Base-by-base conservation (phyloP, 2,888 invertebrate genomes). In the Oscheius sp. region DNA sequence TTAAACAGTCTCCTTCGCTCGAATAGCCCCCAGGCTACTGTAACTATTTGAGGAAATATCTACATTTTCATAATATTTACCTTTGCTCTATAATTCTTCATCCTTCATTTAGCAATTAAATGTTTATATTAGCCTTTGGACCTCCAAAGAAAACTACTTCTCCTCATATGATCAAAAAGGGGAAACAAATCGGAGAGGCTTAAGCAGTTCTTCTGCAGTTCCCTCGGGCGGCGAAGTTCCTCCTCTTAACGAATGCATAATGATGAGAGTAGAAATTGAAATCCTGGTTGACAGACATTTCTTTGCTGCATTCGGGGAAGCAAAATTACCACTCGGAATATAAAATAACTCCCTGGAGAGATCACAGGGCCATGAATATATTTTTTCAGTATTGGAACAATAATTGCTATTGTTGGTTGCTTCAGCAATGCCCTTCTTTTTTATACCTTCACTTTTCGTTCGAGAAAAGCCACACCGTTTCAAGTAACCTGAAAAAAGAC, bases 361-460 rank as follows among this genome's bases (percentile, higher is more conserved):
- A 24, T 20, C 20, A n/a, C 14, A 28, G 30, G 44, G 6, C 24
- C 17, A 32, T n/a, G n/a, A n/a, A n/a, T n/a, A n/a, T n/a, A n/a
- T 68, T 69, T 57, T 69, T 69, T 41, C 56, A 80, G 79, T 45
- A 62, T 74, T 8, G 79, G 78, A 57, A 73, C 77, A 4, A 63
- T 71, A 30, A 59, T 80, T 14, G 73, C 79, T 0, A 54, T 71
- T 0, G 22, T 79, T 24, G 80, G 80, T 44, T 78, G 77, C 36
- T 45, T 72, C 14, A 72, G 70, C 65, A 80, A 80, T 44, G 68
- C 64, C 4, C 49, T 80, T 1, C 70, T 79, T 8, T 65, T 80
- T 22, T 79, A 72, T 69, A 73, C 77, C 17, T 77, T 80, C 44
- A 30, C 74, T 41, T 50, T 32, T 28, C 67, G 70, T 54, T 68